Percentiles rank a stretch among this genome's conserved stretches.
phyloP scores from a whole-genome alignment of 2,797 vertebrate species.

The Apogon hyalosoma region DNA sequence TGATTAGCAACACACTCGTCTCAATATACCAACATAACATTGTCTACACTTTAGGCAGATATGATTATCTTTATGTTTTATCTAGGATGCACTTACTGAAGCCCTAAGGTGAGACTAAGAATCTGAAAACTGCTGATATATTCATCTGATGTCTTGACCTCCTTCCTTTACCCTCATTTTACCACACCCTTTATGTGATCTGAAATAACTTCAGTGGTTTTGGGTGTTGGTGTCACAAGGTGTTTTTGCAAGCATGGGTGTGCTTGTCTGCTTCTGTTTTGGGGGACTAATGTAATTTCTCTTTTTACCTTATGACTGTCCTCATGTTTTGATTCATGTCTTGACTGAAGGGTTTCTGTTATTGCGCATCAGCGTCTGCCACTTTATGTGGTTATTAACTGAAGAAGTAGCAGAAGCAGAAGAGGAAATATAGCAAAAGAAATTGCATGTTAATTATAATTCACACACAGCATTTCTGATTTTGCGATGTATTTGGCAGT shows the following conservation, averaged over 20 bases:
- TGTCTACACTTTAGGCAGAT: too few relatives aligned
- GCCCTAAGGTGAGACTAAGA: background rate
- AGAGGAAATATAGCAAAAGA: too few relatives aligned
- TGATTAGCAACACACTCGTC: too few relatives aligned
- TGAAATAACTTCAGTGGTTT: slow-evolving; percentile 64
- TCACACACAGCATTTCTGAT: background rate
- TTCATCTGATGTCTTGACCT: slow-evolving; percentile 19
- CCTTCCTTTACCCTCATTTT: background rate
- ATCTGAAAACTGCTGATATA: background rate
- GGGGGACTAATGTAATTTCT: slow-evolving; percentile 68
- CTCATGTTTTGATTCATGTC: slow-evolving; percentile 36
- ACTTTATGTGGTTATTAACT: background rate
- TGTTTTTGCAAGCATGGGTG: slow-evolving; percentile 66
- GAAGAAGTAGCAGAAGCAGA: background rate
- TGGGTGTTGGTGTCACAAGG: slow-evolving; percentile 69
- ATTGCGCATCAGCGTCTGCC: too few relatives aligned
- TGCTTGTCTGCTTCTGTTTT: slow-evolving; percentile 63
- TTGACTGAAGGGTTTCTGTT: slow-evolving; percentile 69
- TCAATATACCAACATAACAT: too few relatives aligned
- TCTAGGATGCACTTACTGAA: background rate
- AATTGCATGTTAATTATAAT: too few relatives aligned
- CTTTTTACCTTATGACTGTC: slow-evolving; percentile 77
- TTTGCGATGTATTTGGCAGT: background rate
- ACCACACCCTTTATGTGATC: slow-evolving; percentile 55
- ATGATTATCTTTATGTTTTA: background rate